Percentiles rank a stretch among this genome's conserved stretches.
These are phyloP conservation scores for Trogon melanurus DNA, from an alignment of 2,113 vertebrate genomes.

Conservation along the genomic window DNA sequence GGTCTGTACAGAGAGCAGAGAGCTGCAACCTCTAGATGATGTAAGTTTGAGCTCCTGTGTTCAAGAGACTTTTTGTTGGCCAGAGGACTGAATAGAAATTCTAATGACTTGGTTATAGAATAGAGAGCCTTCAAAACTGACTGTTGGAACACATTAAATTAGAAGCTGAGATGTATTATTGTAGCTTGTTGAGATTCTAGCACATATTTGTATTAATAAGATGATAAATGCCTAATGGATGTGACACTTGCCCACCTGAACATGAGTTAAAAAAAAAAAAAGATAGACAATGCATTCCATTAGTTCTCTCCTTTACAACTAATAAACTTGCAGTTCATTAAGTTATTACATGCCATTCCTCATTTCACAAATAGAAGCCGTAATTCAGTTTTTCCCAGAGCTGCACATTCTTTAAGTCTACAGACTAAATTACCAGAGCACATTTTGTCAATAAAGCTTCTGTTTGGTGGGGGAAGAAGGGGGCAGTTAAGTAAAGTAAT, in stretches of 20 bases:
- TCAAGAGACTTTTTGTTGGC: not conserved
- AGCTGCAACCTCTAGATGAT: not conserved
- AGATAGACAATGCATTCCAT: not conserved
- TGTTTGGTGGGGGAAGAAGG: slow-evolving; percentile 36
- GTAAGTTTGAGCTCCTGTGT: not conserved
- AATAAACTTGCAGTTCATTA: slow-evolving; percentile 65
- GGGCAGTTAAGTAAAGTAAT: slow-evolving; percentile 58
- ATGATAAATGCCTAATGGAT: slow-evolving; percentile 28
- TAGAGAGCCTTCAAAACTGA: not conserved
- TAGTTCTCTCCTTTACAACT: slow-evolving; percentile 44
- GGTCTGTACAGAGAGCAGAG: not conserved
- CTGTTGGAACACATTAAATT: not conserved
- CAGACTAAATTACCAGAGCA: slow-evolving; percentile 50
- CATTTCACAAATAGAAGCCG: slow-evolving; percentile 42
- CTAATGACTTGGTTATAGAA: not conserved
- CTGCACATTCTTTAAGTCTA: slow-evolving; percentile 59
- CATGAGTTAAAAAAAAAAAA: slow-evolving; percentile 2
- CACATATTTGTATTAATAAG: not conserved
- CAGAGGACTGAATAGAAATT: not conserved
- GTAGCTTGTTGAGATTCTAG: not conserved
- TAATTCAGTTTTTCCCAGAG: slow-evolving; percentile 63
- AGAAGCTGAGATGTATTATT: not conserved
- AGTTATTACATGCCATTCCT: slow-evolving; percentile 57
- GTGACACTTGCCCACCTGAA: not conserved
- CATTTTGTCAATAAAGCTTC: slow-evolving; percentile 61